phyloP scores from a whole-genome alignment of 2,888 invertebrate genomes.

The Cantharis lateralis region DNA sequence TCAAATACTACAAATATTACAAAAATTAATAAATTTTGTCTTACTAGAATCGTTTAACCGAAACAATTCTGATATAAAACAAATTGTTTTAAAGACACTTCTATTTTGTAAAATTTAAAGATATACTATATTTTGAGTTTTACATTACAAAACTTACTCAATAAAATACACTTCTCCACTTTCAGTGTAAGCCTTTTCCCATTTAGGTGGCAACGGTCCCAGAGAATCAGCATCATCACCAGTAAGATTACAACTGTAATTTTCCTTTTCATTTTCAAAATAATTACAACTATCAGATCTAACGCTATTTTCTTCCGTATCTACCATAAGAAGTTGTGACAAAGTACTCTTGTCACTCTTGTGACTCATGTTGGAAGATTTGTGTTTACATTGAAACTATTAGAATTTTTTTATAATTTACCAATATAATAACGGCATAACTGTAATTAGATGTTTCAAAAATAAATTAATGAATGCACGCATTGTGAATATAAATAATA shows the following conservation, averaged over 20 bases:
- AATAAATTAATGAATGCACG: not conserved
- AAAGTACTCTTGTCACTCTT: constrained; percentile 53
- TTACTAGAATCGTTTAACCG: not conserved
- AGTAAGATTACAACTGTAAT: constrained; percentile 53
- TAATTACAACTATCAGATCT: constrained; percentile 45
- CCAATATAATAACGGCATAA: not conserved
- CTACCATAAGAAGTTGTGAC: constrained; percentile 53
- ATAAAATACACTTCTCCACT: constrained; percentile 97
- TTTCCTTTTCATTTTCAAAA: constrained; percentile 49
- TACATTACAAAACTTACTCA: constrained; percentile 71
- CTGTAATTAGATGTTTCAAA: not conserved
- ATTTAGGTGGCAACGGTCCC: constrained; percentile 91
- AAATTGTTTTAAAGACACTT: not conserved
- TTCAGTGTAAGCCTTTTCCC: constrained; percentile 97
- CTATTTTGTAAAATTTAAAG: not conserved
- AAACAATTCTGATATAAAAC: not conserved
- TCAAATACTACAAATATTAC: not conserved
- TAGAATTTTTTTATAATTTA: not conserved
- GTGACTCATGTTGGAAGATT: constrained; percentile 51
- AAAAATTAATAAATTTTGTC: not conserved
- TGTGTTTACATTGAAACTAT: not conserved
- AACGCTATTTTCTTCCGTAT: constrained; percentile 50
- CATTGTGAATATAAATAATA: not conserved
- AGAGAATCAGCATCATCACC: constrained; percentile 77
- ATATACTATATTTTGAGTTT: not conserved